phyloP scores from a whole-genome alignment of 2,797 vertebrate genomes.

The Ctenosaura bakeri region DNA sequence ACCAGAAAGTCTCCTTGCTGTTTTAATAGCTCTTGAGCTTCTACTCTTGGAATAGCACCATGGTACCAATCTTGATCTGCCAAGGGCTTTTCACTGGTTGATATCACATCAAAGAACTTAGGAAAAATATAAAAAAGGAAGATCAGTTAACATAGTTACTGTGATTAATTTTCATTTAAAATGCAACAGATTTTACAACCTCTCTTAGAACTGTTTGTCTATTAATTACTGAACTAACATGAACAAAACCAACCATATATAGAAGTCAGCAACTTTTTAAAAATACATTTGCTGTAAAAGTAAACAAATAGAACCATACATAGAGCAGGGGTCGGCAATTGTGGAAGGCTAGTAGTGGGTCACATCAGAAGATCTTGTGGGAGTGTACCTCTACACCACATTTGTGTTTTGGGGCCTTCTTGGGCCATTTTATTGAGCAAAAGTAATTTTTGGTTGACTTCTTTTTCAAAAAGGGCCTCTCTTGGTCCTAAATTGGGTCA shows the following conservation, averaged over 20 bases:
- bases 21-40: constrained; percentile 94
- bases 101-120: constrained; percentile 93
- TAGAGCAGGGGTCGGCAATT: background rate
- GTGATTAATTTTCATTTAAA: constrained; percentile 26
- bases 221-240: constrained; percentile 20
- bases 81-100: constrained; percentile 90
- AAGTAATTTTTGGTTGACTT: too few species aligned
- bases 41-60: constrained; percentile 94
- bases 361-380: too few species aligned
- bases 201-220: background rate
- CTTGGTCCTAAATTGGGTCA: too few species aligned
- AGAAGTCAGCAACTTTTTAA: background rate
- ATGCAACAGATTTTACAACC: constrained; percentile 13
- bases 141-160: constrained; percentile 55
- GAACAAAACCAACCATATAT: background rate
- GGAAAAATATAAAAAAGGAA: constrained; percentile 59
- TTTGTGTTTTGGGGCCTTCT: too few species aligned
- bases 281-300: background rate
- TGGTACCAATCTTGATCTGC: constrained; percentile 98
- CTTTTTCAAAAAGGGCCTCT: too few species aligned
- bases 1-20: constrained; percentile 98
- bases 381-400: too few species aligned
- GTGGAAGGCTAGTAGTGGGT: too few species aligned
- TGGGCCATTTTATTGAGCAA: too few species aligned
- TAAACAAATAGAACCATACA: background rate